phyloP scores from a whole-genome alignment of 1,140 invertebrate genomes.

The Maconellicoccus hirsutus region DNA sequence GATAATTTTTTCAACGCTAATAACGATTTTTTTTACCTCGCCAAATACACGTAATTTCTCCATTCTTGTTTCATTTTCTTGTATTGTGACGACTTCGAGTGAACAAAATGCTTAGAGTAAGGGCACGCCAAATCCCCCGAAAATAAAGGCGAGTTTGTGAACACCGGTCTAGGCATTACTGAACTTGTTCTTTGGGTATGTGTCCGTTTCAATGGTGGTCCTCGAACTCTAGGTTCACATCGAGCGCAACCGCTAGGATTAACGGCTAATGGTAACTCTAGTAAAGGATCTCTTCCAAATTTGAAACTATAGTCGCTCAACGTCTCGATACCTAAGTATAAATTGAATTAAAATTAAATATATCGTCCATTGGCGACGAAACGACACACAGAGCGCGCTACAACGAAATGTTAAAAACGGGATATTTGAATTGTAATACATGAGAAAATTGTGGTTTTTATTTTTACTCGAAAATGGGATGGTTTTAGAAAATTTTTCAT shows the following conservation, averaged over 20 bases:
- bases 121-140: constrained; percentile 49
- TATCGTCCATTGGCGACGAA: too few relatives aligned
- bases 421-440: too few relatives aligned
- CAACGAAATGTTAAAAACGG: too few relatives aligned
- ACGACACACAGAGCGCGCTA: too few relatives aligned
- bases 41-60: constrained; percentile 93
- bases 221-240: constrained; percentile 45
- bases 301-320: constrained; percentile 92
- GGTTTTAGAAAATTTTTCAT: too few relatives aligned
- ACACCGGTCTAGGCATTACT: neutral
- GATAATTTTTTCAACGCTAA: too few relatives aligned
- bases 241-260: constrained; percentile 92
- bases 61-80: constrained; percentile 98
- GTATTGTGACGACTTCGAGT: constrained; percentile 96
- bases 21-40: constrained; percentile 48
- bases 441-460: too few relatives aligned
- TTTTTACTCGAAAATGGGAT: too few relatives aligned
- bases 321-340: constrained; percentile 73
- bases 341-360: constrained; percentile 23
- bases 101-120: constrained; percentile 94
- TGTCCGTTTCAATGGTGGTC: neutral
- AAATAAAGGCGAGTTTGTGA: neutral
- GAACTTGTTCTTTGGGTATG: constrained; percentile 6
- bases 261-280: constrained; percentile 90
- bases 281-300: constrained; percentile 83